phyloP scores from a whole-genome alignment of 2,888 invertebrate genomes.

The Trichopoda pennipes region DNA sequence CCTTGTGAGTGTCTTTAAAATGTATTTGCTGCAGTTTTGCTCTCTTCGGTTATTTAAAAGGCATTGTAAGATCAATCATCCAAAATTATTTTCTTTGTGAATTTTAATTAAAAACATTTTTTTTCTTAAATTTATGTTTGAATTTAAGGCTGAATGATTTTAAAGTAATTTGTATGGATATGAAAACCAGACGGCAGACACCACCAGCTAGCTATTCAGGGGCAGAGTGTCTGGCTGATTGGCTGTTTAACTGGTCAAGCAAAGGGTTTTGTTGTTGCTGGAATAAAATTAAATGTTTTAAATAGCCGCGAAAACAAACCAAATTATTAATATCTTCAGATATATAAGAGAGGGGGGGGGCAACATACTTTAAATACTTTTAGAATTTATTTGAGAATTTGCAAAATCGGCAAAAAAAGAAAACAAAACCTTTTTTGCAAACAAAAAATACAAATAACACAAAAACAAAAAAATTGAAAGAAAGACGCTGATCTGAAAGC shows the following conservation, averaged over 20 bases:
- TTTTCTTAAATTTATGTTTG: conserved; percentile 2
- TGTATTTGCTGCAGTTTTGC: no score
- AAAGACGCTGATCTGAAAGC: not conserved
- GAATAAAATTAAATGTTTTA: conserved; percentile 49
- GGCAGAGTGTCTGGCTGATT: not conserved
- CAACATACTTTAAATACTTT: not conserved
- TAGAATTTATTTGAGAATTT: conserved; percentile 19
- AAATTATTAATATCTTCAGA: conserved; percentile 51
- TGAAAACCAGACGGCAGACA: conserved; percentile 21
- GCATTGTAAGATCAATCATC: no score
- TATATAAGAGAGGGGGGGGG: conserved; percentile 11
- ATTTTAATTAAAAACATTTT: not conserved
- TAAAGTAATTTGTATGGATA: conserved; percentile 48
- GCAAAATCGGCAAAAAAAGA: conserved; percentile 32
- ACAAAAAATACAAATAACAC: no score
- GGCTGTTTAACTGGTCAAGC: conserved; percentile 41
- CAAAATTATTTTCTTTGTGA: not conserved
- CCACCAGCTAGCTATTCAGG: not conserved
- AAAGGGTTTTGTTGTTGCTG: conserved; percentile 1
- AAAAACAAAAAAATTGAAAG: conserved; percentile 7
- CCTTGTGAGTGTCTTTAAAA: no score
- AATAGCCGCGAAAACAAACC: conserved; percentile 66
- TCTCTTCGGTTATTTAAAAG: not conserved
- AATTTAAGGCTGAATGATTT: conserved; percentile 41
- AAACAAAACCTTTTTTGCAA: conserved; percentile 29